Evolutionary conservation across 2,113 vertebrate species (phyloP).

Genomic region (Dasyornis broadbenti): DNA sequence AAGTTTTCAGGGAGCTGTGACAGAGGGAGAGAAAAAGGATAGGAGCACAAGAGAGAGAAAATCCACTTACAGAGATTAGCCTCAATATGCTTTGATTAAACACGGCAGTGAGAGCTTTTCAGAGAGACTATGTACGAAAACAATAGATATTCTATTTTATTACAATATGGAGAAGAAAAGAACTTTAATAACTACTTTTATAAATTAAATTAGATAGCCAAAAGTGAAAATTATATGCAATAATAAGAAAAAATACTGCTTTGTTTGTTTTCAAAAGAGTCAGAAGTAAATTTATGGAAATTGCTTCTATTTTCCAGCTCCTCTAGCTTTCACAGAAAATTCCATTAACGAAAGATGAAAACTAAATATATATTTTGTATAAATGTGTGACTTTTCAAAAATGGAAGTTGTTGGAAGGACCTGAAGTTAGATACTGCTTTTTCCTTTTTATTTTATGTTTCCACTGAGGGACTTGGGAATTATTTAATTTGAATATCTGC

Average conservation of each 20-base stretch:
- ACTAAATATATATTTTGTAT: not conserved
- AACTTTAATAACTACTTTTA: not conserved
- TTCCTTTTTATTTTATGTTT: not conserved
- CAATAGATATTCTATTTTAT: slow-evolving; percentile 25
- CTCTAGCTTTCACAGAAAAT: not conserved
- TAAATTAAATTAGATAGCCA: slow-evolving; percentile 16
- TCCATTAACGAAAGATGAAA: slow-evolving; percentile 10
- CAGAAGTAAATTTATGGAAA: slow-evolving; percentile 28
- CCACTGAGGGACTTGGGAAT: not conserved
- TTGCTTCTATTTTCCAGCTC: slow-evolving; percentile 6
- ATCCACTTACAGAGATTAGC: not conserved
- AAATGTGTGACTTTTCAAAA: not conserved
- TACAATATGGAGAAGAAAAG: not conserved
- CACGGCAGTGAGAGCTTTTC: not conserved
- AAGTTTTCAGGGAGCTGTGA: slow-evolving; percentile 9
- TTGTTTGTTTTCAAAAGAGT: not conserved
- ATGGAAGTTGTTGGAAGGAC: not conserved
- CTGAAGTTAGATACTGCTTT: not conserved
- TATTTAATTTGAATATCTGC: not conserved
- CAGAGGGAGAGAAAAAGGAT: not conserved
- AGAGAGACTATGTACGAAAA: not conserved
- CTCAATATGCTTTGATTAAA: not conserved
- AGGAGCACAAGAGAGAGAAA: not conserved
- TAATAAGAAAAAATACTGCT: not conserved
- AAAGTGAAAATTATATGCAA: slow-evolving; percentile 2